Base-by-base conservation (phyloP, 2,888 invertebrate genomes). In the Watsonalla cultraria region DNA sequence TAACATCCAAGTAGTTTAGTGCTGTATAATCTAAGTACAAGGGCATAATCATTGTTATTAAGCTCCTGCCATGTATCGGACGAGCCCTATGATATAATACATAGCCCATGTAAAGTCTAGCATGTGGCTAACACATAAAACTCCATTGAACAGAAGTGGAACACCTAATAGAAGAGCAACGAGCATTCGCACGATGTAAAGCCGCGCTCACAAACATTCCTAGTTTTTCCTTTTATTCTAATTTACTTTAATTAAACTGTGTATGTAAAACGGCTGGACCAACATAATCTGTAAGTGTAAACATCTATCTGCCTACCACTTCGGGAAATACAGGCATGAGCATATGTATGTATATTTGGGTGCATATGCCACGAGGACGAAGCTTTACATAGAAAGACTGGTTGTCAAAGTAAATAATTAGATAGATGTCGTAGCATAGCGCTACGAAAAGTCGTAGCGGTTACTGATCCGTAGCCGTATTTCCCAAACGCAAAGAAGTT, bases 121-220 rank as follows among this genome's bases (percentile, higher is more conserved):
- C 76, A 78, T 76, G 77, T 66, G 66, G 58, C 73, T 79, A 72
- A 72, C 56, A 58, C 62, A 74, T 80, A 79, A 81, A 78, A 72
- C 68, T 55, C 56, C 54, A 57, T 62, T 59, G 66, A 61, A 63
- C 66, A 71, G 70, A 80, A 78, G 72, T 78, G 73, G 78, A 68
- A 80, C 83, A 80, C 80, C 75, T 71, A 70, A 63, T 71, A 57
- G 66, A 72, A 66, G 71, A 77, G 60, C 74, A 74, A 78, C 67
- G 70, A 60, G 60, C 57, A 56, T 64, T 64, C 62, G 68, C 70
- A 72, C 70, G 70, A 56, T 52, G 58, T 64, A 58, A 65, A 56
- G 76, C 47, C 35, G 62, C 47, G 66, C 69, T 54, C 62, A 73
- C 58, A 70, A 37, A 7, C n/a, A n/a, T 13, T 8, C 13, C 48